A percentile compares a stretch with the other conserved stretches of the same genome.
Evolutionary conservation across 1,140 invertebrate species (phyloP).

Genomic region (Aphelinus atriplicis): DNA sequence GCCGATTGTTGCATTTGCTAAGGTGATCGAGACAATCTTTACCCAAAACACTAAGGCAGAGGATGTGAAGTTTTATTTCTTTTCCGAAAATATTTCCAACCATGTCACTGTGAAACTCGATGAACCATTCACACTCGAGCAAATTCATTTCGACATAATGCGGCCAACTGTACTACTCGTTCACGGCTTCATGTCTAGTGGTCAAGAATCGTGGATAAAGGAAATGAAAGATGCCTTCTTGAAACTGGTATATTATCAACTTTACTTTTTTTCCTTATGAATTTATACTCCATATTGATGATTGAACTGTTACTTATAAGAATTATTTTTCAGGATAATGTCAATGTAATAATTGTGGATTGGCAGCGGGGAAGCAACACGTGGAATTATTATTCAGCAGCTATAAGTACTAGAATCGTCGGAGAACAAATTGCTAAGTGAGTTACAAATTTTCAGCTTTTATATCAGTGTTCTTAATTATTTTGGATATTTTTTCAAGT

Average conservation of each 20-base stretch:
- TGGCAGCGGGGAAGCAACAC: conserved; percentile 70
- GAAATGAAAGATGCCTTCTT: conserved; percentile 68
- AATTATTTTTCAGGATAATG: conserved; percentile 60
- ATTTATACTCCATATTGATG: background rate
- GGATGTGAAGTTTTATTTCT: conserved; percentile 56
- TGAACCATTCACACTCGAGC: conserved; percentile 69
- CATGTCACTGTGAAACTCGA: conserved; percentile 55
- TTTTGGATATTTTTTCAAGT: no score
- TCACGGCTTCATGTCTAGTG: conserved; percentile 70
- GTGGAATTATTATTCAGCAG: conserved; percentile 71
- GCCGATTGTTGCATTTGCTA: conserved; percentile 3
- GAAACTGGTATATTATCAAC: conserved; percentile 56
- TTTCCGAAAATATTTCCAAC: conserved; percentile 47
- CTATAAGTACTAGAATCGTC: conserved; percentile 68
- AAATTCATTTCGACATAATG: conserved; percentile 65
- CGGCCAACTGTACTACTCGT: conserved; percentile 67
- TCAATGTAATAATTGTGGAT: conserved; percentile 70
- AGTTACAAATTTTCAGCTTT: background rate
- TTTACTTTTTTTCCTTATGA: background rate
- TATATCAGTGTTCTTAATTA: no score
- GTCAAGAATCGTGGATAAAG: conserved; percentile 65
- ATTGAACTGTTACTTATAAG: background rate
- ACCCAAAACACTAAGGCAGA: conserved; percentile 42
- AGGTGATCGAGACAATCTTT: background rate
- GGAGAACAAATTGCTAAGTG: conserved; percentile 67